Evolutionary conservation across 2,113 vertebrate species (phyloP).

Genomic region (Arizona elegans): DNA sequence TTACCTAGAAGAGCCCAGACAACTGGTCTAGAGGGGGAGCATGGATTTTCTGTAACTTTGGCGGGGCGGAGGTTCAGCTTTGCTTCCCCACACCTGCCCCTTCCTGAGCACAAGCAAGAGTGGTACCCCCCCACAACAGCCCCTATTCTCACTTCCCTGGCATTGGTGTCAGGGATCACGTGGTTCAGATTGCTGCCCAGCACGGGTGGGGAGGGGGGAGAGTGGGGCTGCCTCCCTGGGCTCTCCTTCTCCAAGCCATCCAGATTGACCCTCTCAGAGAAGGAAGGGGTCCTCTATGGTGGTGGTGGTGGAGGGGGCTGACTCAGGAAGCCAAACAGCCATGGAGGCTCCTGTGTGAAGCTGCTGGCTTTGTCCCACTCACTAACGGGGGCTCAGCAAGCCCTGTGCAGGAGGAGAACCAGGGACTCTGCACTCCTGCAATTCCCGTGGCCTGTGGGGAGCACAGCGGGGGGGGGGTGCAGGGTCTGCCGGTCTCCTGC

Average conservation of each 20-base stretch:
- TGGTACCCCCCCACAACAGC: neutral
- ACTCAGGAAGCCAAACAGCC: neutral
- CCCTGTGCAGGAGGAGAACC: neutral
- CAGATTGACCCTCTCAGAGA: neutral
- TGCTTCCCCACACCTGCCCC: neutral
- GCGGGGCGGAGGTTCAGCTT: neutral
- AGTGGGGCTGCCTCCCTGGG: neutral
- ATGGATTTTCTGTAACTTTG: neutral
- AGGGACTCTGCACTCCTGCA: neutral
- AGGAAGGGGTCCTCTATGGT: neutral
- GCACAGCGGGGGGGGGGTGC: neutral
- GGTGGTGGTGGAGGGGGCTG: neutral
- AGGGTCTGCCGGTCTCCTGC: neutral
- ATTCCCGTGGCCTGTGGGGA: neutral
- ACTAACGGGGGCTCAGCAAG: neutral
- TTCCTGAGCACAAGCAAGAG: neutral
- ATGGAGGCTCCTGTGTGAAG: neutral
- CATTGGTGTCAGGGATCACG: neutral
- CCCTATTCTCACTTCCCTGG: neutral
- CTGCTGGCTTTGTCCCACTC: neutral
- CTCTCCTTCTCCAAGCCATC: neutral
- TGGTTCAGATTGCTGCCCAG: neutral
- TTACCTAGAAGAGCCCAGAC: neutral
- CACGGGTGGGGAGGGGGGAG: neutral
- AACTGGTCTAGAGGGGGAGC: neutral